Evolutionary conservation across 2,888 invertebrate species (phyloP).

Genomic region (Quadriops clusia): DNA sequence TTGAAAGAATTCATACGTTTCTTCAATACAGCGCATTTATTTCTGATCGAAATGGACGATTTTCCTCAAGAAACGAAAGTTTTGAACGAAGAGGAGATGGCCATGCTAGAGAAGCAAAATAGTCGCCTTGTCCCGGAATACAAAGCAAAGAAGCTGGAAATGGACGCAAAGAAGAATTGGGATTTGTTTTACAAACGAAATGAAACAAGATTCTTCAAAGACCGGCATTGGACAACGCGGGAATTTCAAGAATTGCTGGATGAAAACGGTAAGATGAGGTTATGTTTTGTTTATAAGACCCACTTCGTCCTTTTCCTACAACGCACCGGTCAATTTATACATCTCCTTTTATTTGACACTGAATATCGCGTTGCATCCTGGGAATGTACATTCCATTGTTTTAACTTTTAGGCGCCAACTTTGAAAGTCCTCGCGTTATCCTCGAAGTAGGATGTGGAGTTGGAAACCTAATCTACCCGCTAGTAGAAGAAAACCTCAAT

Average conservation of each 20-base stretch:
- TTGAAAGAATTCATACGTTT: too few species aligned
- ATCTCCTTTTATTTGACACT: too few species aligned
- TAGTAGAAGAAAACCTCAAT: constrained; percentile 65
- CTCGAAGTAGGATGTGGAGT: constrained; percentile 93
- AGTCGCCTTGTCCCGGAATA: constrained; percentile 54
- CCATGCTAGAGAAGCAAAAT: constrained; percentile 56
- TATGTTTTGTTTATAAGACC: too few species aligned
- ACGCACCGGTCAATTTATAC: too few species aligned
- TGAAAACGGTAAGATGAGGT: constrained; percentile 38
- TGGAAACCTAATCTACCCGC: constrained; percentile 90
- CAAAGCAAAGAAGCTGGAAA: constrained; percentile 66
- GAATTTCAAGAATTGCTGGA: constrained; percentile 78
- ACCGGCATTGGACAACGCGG: constrained; percentile 91
- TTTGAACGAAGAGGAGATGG: constrained; percentile 44
- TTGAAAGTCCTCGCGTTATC: constrained; percentile 33
- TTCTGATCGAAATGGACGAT: too few species aligned
- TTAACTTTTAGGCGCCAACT: too few species aligned
- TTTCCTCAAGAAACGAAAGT: constrained; percentile 9
- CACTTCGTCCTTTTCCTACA: too few species aligned
- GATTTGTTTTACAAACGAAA: constrained; percentile 95
- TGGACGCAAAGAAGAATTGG: constrained; percentile 82
- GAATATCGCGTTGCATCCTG: too few species aligned
- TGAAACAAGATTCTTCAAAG: constrained; percentile 85
- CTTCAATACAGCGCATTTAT: too few species aligned
- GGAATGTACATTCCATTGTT: too few species aligned